Percentiles rank a stretch among this genome's conserved stretches.
Conservation (phyloP, 1,140 invertebrate genomes). For the Drosophila mojavensis region DNA sequence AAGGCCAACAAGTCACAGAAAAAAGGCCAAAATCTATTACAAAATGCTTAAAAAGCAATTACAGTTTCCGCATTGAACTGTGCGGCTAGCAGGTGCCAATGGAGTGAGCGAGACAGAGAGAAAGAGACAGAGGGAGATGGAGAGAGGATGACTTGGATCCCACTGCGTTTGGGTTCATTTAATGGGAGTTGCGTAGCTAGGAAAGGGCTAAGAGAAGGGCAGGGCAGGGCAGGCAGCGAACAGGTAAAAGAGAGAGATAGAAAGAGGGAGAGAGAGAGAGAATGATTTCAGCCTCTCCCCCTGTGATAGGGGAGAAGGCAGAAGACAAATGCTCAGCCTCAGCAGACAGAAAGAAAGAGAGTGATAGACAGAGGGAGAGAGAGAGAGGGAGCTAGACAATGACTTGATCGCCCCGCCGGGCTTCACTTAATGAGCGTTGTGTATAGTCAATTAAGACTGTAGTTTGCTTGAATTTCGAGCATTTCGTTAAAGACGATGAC, state of each 20-base stretch:
- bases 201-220: too few species aligned
- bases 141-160: too few species aligned
- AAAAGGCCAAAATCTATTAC: conserved; percentile 66
- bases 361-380: conserved; percentile 1
- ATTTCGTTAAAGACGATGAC: conserved; percentile 53
- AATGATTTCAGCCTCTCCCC: not conserved
- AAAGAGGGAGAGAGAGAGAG: not conserved
- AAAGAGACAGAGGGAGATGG: not conserved
- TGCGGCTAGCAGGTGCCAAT: conserved; percentile 20
- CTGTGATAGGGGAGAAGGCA: too few species aligned
- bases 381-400: conserved; percentile 23
- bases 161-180: too few species aligned
- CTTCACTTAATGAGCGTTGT: conserved; percentile 27
- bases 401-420: conserved; percentile 33
- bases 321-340: too few species aligned
- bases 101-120: not conserved
- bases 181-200: too few species aligned
- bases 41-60: conserved; percentile 78
- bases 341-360: not conserved
- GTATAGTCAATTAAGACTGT: not conserved
- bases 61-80: conserved; percentile 72
- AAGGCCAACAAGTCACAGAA: conserved; percentile 22
- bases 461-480: conserved; percentile 43
- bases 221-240: not conserved
- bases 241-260: not conserved